Evolutionary conservation across 2,888 invertebrate species (phyloP), one percentile per base, ranked within the genome.

Genomic region (Tortrix viridana): DNA sequence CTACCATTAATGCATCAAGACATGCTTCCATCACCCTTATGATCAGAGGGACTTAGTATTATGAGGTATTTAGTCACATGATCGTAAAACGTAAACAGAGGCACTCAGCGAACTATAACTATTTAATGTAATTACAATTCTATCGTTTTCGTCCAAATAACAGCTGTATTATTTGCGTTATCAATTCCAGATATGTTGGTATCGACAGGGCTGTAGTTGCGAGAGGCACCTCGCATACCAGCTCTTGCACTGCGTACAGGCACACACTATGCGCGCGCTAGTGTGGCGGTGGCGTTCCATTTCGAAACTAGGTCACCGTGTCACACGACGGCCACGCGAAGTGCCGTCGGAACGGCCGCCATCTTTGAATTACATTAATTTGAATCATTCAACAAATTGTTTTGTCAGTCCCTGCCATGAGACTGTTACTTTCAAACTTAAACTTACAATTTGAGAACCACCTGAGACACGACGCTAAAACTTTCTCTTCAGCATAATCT

Each of bases 251-350:
- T 74, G 78, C 77, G 75, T 79, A 75, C 80, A 79, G 37, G 14
- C 74, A 71, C 78, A 79, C 81, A 77, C 79, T 80, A 80, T 75
- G 78, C 79, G 76, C 77, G 80, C 80, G 81, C 82, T 86, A 84
- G 85, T 86, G 85, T 81, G 80, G 82, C 85, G 89, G 85, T 81
- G 80, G 82, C 85, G 89, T 89, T 90, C 89, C 90, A 89, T 91
- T 90, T 92, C 85, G 82, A 88, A 92, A 91, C 86, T 91, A 77
- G 92, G 92, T 91, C 85, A 92, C 81, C 80, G 80, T 91, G 92
- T 90, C 91, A 86, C 79, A 86, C 82, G 86, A 86, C 87, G 82
- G 85, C 84, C 85, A 84, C 85, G 83, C 82, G 84, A 84, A 86
- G 82, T 84, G 85, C 81, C 80, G 73, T 79, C 81, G 82, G 84